These are phyloP conservation scores for Asobara japonica DNA, from an alignment of 1,140 invertebrate species.

Conservation along the genomic window DNA sequence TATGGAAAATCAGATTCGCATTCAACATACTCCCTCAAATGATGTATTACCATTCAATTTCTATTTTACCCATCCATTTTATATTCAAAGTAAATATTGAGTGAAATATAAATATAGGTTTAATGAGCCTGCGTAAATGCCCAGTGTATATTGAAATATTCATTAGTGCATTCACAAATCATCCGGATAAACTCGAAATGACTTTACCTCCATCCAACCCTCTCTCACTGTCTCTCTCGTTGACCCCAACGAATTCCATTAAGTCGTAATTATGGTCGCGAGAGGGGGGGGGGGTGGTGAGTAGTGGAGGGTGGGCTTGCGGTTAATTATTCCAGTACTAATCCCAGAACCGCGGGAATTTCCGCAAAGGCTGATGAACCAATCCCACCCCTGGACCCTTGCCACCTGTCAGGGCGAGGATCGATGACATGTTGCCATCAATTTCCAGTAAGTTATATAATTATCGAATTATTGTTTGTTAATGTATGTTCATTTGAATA, in stretches of 20 bases:
- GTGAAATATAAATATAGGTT: constrained; percentile 6
- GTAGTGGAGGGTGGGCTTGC: not conserved
- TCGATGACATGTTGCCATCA: not conserved
- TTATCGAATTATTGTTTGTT: not conserved
- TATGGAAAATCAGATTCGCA: not conserved
- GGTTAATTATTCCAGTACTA: constrained; percentile 16
- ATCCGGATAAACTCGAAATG: constrained; percentile 13
- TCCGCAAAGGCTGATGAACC: not conserved
- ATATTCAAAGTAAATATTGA: not conserved
- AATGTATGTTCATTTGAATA: no score
- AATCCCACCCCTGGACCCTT: not conserved
- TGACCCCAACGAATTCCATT: not conserved
- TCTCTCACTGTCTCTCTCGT: not conserved
- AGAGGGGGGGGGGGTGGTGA: not conserved
- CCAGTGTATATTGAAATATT: constrained; percentile 14
- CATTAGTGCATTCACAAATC: constrained; percentile 20
- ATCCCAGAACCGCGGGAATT: constrained; percentile 1
- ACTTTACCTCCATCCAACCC: not conserved
- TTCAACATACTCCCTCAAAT: not conserved
- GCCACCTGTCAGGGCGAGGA: not conserved
- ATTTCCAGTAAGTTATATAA: not conserved
- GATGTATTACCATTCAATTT: not conserved
- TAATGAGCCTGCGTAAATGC: not conserved
- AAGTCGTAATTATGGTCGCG: constrained; percentile 6
- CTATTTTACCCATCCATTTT: not conserved